These are phyloP conservation scores for Pseudococcus jackbeardsleyi DNA, from an alignment of 2,888 invertebrate genomes.

Conservation along the genomic window DNA sequence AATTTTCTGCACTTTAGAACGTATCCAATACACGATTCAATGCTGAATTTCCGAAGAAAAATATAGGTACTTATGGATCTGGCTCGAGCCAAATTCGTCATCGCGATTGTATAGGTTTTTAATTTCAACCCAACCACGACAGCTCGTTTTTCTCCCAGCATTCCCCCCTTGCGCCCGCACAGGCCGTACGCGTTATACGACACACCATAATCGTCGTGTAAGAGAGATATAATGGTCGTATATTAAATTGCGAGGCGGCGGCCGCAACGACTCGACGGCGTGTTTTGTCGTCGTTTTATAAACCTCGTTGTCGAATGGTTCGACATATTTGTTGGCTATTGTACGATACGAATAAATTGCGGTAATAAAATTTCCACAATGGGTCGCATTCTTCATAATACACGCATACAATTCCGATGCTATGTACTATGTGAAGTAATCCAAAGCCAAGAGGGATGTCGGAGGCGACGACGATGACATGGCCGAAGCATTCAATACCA, in stretches of 20 bases:
- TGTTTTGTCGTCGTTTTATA: conserved; percentile 36
- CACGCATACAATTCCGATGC: neutral
- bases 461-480: neutral
- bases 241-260: neutral
- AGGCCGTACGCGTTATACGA: neutral
- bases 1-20: too few relatives aligned
- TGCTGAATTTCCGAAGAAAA: too few relatives aligned
- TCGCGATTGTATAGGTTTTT: neutral
- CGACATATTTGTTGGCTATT: conserved; percentile 39
- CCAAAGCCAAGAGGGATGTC: neutral
- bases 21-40: too few relatives aligned
- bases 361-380: conserved; percentile 39
- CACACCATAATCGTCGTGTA: conserved; percentile 8
- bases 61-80: too few relatives aligned
- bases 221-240: conserved; percentile 16
- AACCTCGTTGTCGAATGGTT: conserved; percentile 17
- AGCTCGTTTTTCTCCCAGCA: neutral
- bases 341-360: conserved; percentile 31
- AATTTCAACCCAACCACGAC: neutral
- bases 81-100: too few relatives aligned
- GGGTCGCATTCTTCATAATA: conserved; percentile 39
- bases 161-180: neutral
- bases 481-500: neutral
- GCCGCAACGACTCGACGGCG: neutral
- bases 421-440: neutral